Evolutionary conservation across 2,888 invertebrate genomes (phyloP), one percentile per base, ranked within the genome.

Genomic region (Drosophila acutilabella): DNA sequence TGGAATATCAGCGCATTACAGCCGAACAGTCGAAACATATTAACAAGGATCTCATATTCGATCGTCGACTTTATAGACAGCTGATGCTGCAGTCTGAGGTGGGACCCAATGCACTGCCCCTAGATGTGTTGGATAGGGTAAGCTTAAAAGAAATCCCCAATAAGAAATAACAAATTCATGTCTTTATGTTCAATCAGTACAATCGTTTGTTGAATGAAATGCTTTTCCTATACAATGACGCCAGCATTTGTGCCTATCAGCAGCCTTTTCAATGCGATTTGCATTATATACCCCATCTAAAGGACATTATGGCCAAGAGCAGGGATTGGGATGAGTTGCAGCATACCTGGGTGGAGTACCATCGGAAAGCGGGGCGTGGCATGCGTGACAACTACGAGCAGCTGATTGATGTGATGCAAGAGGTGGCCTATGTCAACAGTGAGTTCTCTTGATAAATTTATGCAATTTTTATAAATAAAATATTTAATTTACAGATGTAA

Each of bases 321-420:
- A 93, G 96, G 52, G 96, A 98, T 89, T 98, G 98, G 96, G 96
- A 98, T 70, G 97, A 98, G 90, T 93, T 98, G 64, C 95, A 96
- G 81, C 96, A 96, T 88, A 95, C 95, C 0, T 98, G 98, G 98
- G 95, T 96, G 0, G 97, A 97, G 90, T 98, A 98, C 96, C 94
- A 98, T 80, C 94, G 98, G 78, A 95, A 96, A 74, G 97, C 97
- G 0, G 97, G 96, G 0, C 94, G 95, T 61, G 94, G 96, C 82
- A 94, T 97, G 91, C 94, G 96, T 71, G 96, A 97, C 76, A 93
- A 96, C 36, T 97, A 95, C 81, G 96, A 96, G 69, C 96, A 97
- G 91, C 93, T 97, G 64, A 95, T 96, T 0, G 95, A 95, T 57
- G 91, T 97, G 50, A 96, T 96, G 64, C 97, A 97, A 82, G 96